Conservation (phyloP, 2,797 vertebrate genomes). For the Hyperoplus lanceolatus region DNA sequence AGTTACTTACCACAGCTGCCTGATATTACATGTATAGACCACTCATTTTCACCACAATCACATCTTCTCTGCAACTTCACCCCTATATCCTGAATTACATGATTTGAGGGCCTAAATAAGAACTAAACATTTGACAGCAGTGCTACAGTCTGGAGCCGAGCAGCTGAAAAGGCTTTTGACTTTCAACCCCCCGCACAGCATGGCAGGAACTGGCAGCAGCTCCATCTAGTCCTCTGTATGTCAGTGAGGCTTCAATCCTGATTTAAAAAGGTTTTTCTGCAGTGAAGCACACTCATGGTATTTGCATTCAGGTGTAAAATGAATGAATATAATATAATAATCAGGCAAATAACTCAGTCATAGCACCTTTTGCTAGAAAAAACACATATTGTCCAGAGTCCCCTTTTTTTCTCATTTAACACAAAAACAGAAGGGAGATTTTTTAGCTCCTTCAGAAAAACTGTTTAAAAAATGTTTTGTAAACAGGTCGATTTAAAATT, state of each 20-base stretch:
- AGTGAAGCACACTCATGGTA: neutral
- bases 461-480: neutral
- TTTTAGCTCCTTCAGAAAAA: neutral
- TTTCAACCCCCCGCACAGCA: neutral
- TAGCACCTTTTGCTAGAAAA: neutral
- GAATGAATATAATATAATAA: neutral
- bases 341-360: neutral
- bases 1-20: neutral
- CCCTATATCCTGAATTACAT: neutral
- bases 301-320: neutral
- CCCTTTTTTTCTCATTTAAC: conserved; percentile 9
- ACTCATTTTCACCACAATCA: neutral
- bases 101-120: neutral
- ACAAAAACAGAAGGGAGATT: conserved; percentile 1
- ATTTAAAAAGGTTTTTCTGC: neutral
- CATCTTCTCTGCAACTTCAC: neutral
- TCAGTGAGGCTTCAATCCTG: conserved; percentile 36
- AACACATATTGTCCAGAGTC: neutral
- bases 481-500: conserved; percentile 1
- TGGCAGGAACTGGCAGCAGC: conserved; percentile 24
- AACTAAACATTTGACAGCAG: neutral
- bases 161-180: conserved; percentile 2
- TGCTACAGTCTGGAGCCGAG: neutral
- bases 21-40: neutral
- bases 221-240: conserved; percentile 35